These are phyloP conservation scores for Uria lomvia DNA, from an alignment of 2,113 vertebrate species.

Conservation along the genomic window DNA sequence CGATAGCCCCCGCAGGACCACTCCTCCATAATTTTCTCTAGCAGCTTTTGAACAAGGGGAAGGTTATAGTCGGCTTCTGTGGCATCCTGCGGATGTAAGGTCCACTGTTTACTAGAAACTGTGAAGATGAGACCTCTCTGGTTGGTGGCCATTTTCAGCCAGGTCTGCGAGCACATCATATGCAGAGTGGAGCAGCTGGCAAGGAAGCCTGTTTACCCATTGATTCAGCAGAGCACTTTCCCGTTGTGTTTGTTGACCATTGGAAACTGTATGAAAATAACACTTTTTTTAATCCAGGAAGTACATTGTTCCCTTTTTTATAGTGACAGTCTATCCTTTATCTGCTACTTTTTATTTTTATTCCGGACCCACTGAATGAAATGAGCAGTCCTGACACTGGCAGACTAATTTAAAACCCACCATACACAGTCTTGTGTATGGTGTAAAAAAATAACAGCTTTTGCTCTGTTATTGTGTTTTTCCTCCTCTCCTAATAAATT, in stretches of 20 bases:
- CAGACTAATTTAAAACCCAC: neutral
- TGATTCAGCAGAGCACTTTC: neutral
- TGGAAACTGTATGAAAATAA: neutral
- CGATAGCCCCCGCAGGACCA: neutral
- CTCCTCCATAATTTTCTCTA: neutral
- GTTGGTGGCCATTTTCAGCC: neutral
- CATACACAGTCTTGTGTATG: neutral
- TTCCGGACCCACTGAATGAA: neutral
- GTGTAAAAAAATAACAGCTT: neutral
- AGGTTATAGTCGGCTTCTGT: neutral
- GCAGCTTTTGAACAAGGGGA: neutral
- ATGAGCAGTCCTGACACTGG: neutral
- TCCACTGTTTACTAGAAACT: neutral
- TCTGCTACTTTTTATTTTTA: neutral
- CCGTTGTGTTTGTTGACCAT: neutral
- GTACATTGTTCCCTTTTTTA: neutral
- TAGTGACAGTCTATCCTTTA: neutral
- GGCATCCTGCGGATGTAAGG: neutral
- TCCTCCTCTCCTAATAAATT: slow-evolving; percentile 17
- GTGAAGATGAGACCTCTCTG: neutral
- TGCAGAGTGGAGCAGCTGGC: neutral
- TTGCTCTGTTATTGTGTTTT: neutral
- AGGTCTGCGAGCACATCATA: neutral
- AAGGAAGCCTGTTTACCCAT: neutral
- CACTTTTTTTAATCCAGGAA: neutral